Percentiles rank a stretch among this genome's conserved stretches.
Conservation (phyloP, 2,113 vertebrate species). For the Propithecus coquereli region DNA sequence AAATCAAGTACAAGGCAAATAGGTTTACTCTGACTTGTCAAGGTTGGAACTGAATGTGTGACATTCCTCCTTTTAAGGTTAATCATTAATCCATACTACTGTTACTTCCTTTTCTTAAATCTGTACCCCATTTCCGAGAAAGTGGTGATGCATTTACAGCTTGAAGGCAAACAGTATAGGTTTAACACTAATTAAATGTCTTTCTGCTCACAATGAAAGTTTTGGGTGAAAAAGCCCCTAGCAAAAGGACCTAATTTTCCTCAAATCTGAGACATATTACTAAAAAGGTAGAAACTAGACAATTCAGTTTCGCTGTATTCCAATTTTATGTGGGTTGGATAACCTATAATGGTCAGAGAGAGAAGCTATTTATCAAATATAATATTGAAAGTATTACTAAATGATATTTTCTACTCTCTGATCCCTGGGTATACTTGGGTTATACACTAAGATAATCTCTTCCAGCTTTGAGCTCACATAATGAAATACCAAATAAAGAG, state of each 20-base stretch:
- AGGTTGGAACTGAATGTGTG: conserved; percentile 13
- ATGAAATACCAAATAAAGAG: neutral
- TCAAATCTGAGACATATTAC: conserved; percentile 22
- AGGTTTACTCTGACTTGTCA: conserved; percentile 40
- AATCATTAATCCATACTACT: conserved; percentile 52
- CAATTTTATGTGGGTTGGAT: neutral
- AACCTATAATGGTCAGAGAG: neutral
- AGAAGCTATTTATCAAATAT: neutral
- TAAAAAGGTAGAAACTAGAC: conserved; percentile 24
- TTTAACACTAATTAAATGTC: conserved; percentile 31
- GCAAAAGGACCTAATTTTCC: neutral
- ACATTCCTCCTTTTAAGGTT: conserved; percentile 36
- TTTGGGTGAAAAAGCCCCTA: neutral
- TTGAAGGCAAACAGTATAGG: neutral
- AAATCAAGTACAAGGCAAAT: conserved; percentile 58
- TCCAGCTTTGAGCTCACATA: neutral
- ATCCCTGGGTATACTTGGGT: neutral
- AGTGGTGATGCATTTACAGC: conserved; percentile 12
- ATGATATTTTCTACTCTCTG: neutral
- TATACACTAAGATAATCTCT: neutral
- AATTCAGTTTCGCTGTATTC: conserved; percentile 32
- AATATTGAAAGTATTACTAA: neutral
- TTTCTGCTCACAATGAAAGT: conserved; percentile 35
- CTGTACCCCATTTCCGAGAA: conserved; percentile 47
- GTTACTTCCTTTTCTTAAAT: conserved; percentile 45